Evolutionary conservation across 1,140 invertebrate genomes (phyloP), one percentile per base, ranked within the genome.

Genomic region (Spodoptera litura): DNA sequence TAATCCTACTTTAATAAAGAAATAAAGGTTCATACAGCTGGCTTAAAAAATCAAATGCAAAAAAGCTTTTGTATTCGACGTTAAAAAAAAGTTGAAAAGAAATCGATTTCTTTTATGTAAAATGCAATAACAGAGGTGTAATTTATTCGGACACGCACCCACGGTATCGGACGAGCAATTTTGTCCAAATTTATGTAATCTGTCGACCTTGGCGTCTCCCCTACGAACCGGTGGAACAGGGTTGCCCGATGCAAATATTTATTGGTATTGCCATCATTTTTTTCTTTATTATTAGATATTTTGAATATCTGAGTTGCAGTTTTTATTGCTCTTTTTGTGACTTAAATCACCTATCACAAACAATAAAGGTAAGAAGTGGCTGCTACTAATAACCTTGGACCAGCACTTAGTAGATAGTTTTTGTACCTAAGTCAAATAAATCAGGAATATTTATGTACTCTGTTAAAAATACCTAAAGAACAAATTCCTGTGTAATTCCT

Each of bases 171-270:
- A 72, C 68, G 13, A 38, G 52, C 64, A 25, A 70, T 72, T 62
- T 56, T 62, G 68, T 78, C 44, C 31, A 78, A 58, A 78, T 73
- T 79, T 73, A 79, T 79, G 64, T 78, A 79, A 74, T 79, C 51
- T 35, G 25, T n/a, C 38, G 79, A 80, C 79, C 79, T 80, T 80
- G 49, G 52, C 15, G 66, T 62, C 49, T 49, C 79, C 79, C 73
- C 79, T 76, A 53, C 53, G 9, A 20, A 71, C 59, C 51, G 61
- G 51, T 38, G 9, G 35, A 12, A 13, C 55, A 78, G 76, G 76
- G 76, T 71, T 78, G 76, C 25, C 74, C 4, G 38, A 49, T 15
- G 11, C 8, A 55, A 71, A 35, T 10, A 71, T 44, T 31, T 44
- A 44, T 44, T 44, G 38, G 38, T 44, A 71, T 70, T 12, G 11